These are phyloP conservation scores for Nycticebus coucang DNA, from an alignment of 2,113 vertebrate species.

Conservation along the genomic window DNA sequence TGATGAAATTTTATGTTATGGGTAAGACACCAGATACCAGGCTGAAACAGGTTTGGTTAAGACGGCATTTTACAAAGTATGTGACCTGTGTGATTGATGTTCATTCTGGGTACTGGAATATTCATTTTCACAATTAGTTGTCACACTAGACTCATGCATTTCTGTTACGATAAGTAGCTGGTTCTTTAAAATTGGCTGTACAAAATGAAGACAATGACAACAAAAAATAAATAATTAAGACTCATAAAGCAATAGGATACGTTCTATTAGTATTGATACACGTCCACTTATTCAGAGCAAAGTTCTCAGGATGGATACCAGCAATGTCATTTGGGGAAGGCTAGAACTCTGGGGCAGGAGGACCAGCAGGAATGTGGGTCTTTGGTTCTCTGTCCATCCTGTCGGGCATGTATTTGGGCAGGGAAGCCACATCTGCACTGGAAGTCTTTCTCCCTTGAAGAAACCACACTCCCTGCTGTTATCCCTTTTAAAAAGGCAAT, in stretches of 20 bases:
- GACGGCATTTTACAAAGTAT: background rate
- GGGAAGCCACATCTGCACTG: no score
- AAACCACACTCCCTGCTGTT: background rate
- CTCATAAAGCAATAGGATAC: background rate
- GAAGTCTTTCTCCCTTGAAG: background rate
- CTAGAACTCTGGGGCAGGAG: background rate
- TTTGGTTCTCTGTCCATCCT: background rate
- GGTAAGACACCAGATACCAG: background rate
- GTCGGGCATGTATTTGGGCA: background rate
- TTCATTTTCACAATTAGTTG: background rate
- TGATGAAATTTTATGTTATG: background rate
- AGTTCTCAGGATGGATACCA: background rate
- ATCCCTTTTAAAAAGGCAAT: background rate
- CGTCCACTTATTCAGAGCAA: background rate
- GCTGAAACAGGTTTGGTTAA: background rate
- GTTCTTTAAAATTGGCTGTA: background rate
- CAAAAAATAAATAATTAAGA: background rate
- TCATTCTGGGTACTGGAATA: background rate
- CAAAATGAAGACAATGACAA: background rate
- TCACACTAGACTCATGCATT: background rate
- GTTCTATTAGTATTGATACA: background rate
- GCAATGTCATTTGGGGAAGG: background rate
- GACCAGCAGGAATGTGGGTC: rapidly evolving
- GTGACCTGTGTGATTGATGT: background rate
- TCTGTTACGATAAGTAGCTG: background rate